Evolutionary conservation across 2,113 vertebrate genomes (phyloP), one percentile per base, ranked within the genome.

Genomic region (Otis tarda): DNA sequence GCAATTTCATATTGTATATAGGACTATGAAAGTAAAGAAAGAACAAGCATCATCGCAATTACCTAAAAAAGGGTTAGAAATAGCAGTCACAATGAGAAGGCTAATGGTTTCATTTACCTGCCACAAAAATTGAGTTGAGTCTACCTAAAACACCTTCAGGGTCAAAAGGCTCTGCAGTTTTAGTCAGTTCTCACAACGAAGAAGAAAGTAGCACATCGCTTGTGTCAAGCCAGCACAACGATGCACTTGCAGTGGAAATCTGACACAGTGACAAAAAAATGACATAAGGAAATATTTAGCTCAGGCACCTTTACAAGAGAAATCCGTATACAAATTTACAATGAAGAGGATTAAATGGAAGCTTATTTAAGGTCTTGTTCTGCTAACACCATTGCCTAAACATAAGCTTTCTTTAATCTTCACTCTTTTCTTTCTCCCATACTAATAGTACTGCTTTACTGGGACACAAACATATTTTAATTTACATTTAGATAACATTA

Each of bases 91-190:
- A 75, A 55, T 39, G 30, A 73, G 69, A 64, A 71, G 75, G 37
- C 16, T 21, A 85, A 80, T 14, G 14, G 31, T 68, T 84, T 86
- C 24, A 74, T 94, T 97, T 96, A 99, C 98, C 97, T 99, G 98
- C 98, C 96, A 98, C 82, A 30, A 98, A 96, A 87, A 98, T 53
- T 9, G 97, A 98, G 94, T 98, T 98, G 89, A 98, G 97, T 87
- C 97, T 98, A 53, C 97, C 94, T 84, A 98, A 98, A 94, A 98
- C 33, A 55, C 98, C 97, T 96, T 98, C 98, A 87, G 97, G 98
- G 97, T 99, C 98, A 91, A 98, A 98, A 84, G 98, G 98, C 76
- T 97, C 94, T 39, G 97, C 96, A 35, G 97, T 98, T 50, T 55
- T 96, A 97, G 98, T 98, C 83, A 98, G 64, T 91, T 98, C 97